phyloP scores from a whole-genome alignment of 2,888 invertebrate species.

The Ormia ochracea region DNA sequence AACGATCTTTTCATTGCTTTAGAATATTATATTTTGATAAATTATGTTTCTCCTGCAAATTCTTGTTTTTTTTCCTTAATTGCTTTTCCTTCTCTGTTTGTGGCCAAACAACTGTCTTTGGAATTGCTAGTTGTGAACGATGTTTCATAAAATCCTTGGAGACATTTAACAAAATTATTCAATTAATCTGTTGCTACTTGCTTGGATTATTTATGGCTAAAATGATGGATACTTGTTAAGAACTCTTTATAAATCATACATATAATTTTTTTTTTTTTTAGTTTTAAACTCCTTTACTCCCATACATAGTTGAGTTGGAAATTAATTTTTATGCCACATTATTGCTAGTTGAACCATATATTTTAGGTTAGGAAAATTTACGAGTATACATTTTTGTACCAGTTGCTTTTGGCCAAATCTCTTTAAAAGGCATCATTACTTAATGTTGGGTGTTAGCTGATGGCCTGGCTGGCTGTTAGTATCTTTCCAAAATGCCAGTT shows the following conservation, averaged over 20 bases:
- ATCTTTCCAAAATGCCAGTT: not conserved
- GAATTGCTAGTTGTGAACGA: not conserved
- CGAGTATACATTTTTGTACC: no score
- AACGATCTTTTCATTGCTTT: not conserved
- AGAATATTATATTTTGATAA: no score
- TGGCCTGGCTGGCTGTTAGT: not conserved
- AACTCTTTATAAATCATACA: conserved; percentile 46
- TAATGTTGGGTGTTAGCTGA: conserved; percentile 40
- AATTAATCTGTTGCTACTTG: conserved; percentile 44
- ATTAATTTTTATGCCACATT: no score
- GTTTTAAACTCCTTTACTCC: no score
- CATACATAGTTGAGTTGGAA: no score
- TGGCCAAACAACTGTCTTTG: not conserved
- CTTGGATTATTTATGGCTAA: not conserved
- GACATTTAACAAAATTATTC: conserved; percentile 46
- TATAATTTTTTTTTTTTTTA: no score
- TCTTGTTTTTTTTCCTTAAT: not conserved
- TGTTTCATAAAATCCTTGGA: not conserved
- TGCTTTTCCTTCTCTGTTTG: not conserved
- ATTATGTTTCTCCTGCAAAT: not conserved
- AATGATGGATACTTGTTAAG: conserved; percentile 6
- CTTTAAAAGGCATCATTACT: conserved; percentile 38
- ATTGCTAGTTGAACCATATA: not conserved
- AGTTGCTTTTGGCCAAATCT: conserved; percentile 2
- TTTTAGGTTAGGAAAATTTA: no score